Percentiles rank a stretch among this genome's conserved stretches.
Evolutionary conservation across 2,797 vertebrate species (phyloP).

Genomic region (Antrozous pallidus): DNA sequence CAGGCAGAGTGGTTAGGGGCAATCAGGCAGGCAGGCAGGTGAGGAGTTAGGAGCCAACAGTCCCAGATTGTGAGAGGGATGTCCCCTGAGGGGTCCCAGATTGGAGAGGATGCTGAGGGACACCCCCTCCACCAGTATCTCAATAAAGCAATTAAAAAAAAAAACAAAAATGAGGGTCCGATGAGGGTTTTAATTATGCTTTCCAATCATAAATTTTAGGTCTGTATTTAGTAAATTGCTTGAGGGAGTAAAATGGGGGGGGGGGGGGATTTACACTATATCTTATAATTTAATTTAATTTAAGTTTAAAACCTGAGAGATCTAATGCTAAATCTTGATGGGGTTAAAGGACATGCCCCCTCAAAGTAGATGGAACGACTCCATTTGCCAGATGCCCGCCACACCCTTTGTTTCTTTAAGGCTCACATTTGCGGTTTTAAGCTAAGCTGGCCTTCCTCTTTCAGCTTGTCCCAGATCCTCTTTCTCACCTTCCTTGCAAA

Average conservation of each 20-base stretch:
- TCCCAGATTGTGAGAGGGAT: no score
- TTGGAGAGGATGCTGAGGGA: no score
- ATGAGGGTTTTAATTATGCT: not conserved
- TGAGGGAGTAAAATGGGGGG: not conserved
- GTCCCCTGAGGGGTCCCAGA: no score
- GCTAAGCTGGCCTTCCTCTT: not conserved
- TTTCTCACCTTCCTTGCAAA: constrained; percentile 9
- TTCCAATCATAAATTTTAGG: constrained; percentile 13
- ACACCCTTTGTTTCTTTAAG: not conserved
- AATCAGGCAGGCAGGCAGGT: no score
- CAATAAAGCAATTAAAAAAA: not conserved
- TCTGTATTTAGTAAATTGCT: not conserved
- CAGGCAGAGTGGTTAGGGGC: no score
- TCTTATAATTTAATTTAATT: not conserved
- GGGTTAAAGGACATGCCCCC: not conserved
- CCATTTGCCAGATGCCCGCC: not conserved
- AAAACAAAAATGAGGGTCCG: not conserved
- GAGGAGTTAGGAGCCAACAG: no score
- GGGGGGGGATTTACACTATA: not conserved
- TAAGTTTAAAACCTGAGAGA: not conserved
- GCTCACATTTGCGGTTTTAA: not conserved
- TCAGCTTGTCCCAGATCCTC: not conserved
- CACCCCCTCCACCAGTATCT: not conserved
- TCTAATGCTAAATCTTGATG: not conserved
- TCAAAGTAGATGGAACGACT: not conserved